Evolutionary conservation across 2,888 invertebrate species (phyloP).

Genomic region (Helleia helle): DNA sequence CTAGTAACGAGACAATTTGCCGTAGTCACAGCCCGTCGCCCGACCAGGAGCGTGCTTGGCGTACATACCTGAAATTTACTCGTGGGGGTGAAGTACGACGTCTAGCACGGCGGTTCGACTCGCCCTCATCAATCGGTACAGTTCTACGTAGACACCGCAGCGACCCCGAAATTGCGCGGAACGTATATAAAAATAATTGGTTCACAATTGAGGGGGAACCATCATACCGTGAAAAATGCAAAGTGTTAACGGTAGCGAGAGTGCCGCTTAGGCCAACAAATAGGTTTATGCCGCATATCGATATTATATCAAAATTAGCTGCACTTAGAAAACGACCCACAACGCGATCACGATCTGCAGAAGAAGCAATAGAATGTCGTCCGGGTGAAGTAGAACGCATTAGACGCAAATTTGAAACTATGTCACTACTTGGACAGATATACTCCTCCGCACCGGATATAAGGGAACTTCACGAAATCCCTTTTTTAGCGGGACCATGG

Average conservation of each 20-base stretch:
- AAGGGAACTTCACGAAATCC: slow-evolving; percentile 83
- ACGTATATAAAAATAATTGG: slow-evolving; percentile 66
- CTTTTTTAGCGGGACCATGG: slow-evolving; percentile 86
- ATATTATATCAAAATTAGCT: slow-evolving; percentile 91
- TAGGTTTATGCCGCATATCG: slow-evolving; percentile 90
- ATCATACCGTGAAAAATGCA: slow-evolving; percentile 37
- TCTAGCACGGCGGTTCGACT: slow-evolving; percentile 85
- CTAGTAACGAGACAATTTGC: slow-evolving; percentile 78
- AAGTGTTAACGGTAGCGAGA: slow-evolving; percentile 75
- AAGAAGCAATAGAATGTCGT: slow-evolving; percentile 67
- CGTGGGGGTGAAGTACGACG: slow-evolving; percentile 85
- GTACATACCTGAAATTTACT: slow-evolving; percentile 79
- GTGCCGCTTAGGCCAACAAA: slow-evolving; percentile 78
- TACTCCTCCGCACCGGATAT: slow-evolving; percentile 88
- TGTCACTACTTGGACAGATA: slow-evolving; percentile 83
- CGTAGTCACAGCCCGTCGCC: slow-evolving; percentile 83
- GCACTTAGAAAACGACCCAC: slow-evolving; percentile 68
- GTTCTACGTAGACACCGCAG: slow-evolving; percentile 80
- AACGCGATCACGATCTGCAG: slow-evolving; percentile 64
- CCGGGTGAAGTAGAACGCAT: slow-evolving; percentile 82
- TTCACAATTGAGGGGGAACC: slow-evolving; percentile 55
- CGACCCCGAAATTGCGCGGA: slow-evolving; percentile 83
- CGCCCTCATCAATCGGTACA: slow-evolving; percentile 68
- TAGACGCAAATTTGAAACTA: slow-evolving; percentile 80
- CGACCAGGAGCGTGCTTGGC: slow-evolving; percentile 80